Evolutionary conservation across 1,140 invertebrate genomes (phyloP), one percentile per base, ranked within the genome.

Genomic region (Brachionus rotundiformis): DNA sequence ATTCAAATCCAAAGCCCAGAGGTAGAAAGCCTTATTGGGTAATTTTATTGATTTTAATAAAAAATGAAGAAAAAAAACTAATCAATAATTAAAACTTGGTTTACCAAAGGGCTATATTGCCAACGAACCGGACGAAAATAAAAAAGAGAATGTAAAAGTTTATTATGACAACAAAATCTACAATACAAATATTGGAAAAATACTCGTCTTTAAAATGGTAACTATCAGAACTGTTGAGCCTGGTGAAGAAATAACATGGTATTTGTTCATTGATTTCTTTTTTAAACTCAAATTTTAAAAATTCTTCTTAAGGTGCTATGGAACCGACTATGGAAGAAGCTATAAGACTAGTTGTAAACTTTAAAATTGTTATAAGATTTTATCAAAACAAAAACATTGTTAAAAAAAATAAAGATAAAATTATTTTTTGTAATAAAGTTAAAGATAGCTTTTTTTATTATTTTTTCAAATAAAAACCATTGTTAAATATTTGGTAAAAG

Each of bases 21-120:
- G 61, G 61, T 29, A 27, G 61, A 63, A 63, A 31, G n/a, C 61
- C 61, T 29, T 63, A 10, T 33, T 63, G 61, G 61, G 61, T 63
- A 63, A 10, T 41, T 3, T n/a, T n/a, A n/a, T n/a, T n/a, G n/a
- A n/a, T n/a, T n/a, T n/a, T n/a, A n/a, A n/a, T n/a, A n/a, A n/a
- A n/a, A n/a, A n/a, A n/a, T n/a, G n/a, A n/a, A n/a, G n/a, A n/a
- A n/a, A n/a, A n/a, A n/a, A n/a, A n/a, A n/a, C n/a, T n/a, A n/a
- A n/a, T n/a, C n/a, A n/a, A n/a, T n/a, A n/a, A n/a, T n/a, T n/a
- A n/a, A n/a, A n/a, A n/a, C n/a, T n/a, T n/a, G n/a, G n/a, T 41
- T 41, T 54, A 19, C 5, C 4, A 25, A 54, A 54, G 47, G 47
- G 47, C 8, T 54, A 54, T 54, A 19, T 54, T 8, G 23, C 23